Evolutionary conservation across 2,797 vertebrate species (phyloP), one percentile per base, ranked within the genome.

Genomic region (Anniella stebbinsi): DNA sequence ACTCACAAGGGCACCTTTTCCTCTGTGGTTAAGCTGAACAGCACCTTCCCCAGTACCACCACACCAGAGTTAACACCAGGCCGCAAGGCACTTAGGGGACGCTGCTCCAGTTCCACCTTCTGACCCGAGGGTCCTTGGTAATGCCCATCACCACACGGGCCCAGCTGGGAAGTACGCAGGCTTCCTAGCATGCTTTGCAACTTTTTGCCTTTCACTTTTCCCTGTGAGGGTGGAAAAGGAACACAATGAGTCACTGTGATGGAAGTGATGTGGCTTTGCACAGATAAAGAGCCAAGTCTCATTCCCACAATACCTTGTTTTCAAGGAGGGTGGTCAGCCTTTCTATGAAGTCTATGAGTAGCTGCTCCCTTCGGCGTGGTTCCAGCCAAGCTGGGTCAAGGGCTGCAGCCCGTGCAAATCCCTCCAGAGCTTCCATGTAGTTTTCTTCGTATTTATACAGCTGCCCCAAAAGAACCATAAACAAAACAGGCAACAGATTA

Each of bases 1-100:
- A 98, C 98, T 98, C 95, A 99, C 98, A 99, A 99, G 72, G 98
- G 98, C 97, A 99, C 98, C 87, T 98, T 98, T 86, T 98, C 98
- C 91, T 98, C 98, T 0, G 97, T 97, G 45, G 98, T 98, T 81
- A 99, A 94, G 92, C 98, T 99, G 96, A 99, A 99, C 84, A 99
- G 97, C 95, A 99, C 98, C 92, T 98, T 98, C 33, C 98, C 98
- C 88, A 98, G 93, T 73, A 98, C 97, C 13, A 98, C 98, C 60
- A 95, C 87, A 28, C 98, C 98, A 0, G 96, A 57, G 36, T 98
- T 98, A 86, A 95, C 94, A 12, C 98, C 98, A 0, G 98, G 97
- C 2, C 95, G 95, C 85, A 99, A 96, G 9, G 96, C 88, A 66
- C 96, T 96, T 25, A 99, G 95, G 0, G 95, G 93, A 28, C 95